These are phyloP conservation scores for Axea sp. DNA, from an alignment of 2,888 invertebrate species.

Conservation along the genomic window DNA sequence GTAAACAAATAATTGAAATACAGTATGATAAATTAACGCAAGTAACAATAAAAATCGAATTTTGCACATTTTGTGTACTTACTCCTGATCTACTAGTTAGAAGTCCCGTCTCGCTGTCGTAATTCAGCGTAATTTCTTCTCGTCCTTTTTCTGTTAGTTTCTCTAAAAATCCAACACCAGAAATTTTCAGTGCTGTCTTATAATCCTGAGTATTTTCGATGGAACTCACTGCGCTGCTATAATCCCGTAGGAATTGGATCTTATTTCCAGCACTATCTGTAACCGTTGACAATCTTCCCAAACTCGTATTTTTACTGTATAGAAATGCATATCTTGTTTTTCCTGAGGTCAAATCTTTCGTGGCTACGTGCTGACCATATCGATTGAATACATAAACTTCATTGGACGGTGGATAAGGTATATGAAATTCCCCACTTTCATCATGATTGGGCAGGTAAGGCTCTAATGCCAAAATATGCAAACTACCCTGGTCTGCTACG, in stretches of 20 bases:
- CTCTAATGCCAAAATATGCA: slow-evolving; percentile 91
- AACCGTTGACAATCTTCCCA: slow-evolving; percentile 95
- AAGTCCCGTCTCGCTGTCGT: slow-evolving; percentile 93
- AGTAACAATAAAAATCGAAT: neutral
- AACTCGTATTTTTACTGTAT: slow-evolving; percentile 97
- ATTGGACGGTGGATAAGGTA: slow-evolving; percentile 95
- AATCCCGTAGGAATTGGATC: slow-evolving; percentile 94
- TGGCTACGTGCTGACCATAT: slow-evolving; percentile 97
- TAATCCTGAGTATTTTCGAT: slow-evolving; percentile 97
- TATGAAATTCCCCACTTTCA: slow-evolving; percentile 94
- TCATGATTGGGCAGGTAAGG: slow-evolving; percentile 93
- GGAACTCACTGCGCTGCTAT: slow-evolving; percentile 94
- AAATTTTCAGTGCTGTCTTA: slow-evolving; percentile 94
- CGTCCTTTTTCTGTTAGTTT: slow-evolving; percentile 93
- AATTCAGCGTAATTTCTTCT: slow-evolving; percentile 93
- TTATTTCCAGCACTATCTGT: slow-evolving; percentile 96
- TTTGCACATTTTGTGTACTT: too few relatives aligned
- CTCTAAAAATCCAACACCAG: slow-evolving; percentile 94
- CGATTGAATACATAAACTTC: slow-evolving; percentile 96
- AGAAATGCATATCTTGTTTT: slow-evolving; percentile 96
- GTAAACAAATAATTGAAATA: slow-evolving; percentile 4
- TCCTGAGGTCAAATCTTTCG: slow-evolving; percentile 96
- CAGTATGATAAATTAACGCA: neutral
- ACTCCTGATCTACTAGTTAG: slow-evolving; percentile 91
- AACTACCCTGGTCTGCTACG: slow-evolving; percentile 95